These are phyloP conservation scores for Lithobates sylvaticus DNA, from an alignment of 2,797 vertebrate species.

Conservation along the genomic window DNA sequence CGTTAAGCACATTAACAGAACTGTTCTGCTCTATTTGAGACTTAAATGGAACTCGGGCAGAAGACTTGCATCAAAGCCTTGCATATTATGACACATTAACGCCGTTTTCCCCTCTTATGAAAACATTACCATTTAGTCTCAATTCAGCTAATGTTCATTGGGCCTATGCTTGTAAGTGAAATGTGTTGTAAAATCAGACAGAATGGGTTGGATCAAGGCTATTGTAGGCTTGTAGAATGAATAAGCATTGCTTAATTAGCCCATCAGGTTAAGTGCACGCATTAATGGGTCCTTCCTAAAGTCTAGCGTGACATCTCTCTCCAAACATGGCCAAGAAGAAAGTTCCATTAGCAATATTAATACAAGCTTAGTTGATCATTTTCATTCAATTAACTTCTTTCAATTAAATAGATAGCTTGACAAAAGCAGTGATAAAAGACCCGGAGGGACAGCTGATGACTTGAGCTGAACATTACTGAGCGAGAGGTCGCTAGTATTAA, in stretches of 20 bases:
- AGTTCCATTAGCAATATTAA: conserved; percentile 99
- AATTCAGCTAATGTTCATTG: conserved; percentile 72
- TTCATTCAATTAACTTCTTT: conserved; percentile 99
- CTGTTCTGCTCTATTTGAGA: conserved; percentile 66
- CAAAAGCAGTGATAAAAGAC: conserved; percentile 99
- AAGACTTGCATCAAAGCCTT: conserved; percentile 65
- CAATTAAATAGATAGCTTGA: conserved; percentile 99
- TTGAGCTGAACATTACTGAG: conserved; percentile 95
- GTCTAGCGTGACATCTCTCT: conserved; percentile 95
- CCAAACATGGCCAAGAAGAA: conserved; percentile 99
- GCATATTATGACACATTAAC: conserved; percentile 74
- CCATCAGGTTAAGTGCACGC: conserved; percentile 99
- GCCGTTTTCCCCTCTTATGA: conserved; percentile 73
- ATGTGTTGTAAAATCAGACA: conserved; percentile 90
- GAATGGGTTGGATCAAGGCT: conserved; percentile 84
- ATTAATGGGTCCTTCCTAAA: conserved; percentile 99
- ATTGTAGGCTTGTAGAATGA: conserved; percentile 90
- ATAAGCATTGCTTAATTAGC: conserved; percentile 99
- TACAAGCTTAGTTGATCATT: conserved; percentile 99
- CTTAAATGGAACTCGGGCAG: conserved; percentile 73
- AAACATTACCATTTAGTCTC: conserved; percentile 80
- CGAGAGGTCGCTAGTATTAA: conserved; percentile 90
- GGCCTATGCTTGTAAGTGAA: conserved; percentile 85
- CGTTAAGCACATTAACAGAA: conserved; percentile 26
- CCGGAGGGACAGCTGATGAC: conserved; percentile 92